Evolutionary conservation across 2,113 vertebrate genomes (phyloP).

Genomic region (Hemiscyllium ocellatum): DNA sequence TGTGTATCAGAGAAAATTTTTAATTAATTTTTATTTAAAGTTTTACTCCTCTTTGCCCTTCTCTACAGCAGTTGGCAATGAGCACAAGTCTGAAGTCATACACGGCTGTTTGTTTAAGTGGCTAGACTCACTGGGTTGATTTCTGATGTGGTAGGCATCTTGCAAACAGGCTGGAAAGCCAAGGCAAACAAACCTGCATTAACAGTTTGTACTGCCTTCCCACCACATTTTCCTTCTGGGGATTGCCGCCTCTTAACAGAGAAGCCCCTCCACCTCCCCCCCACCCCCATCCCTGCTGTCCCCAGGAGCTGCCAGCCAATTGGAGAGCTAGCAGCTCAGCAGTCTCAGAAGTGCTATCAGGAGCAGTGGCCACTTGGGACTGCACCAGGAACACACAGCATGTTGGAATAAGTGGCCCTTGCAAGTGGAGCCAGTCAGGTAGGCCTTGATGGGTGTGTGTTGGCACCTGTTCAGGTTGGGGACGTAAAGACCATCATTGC

Average conservation of each 20-base stretch:
- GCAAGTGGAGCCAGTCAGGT: background rate
- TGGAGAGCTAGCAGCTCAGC: no score
- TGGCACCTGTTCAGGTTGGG: background rate
- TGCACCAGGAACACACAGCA: background rate
- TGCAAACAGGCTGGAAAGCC: background rate
- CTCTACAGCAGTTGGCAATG: background rate
- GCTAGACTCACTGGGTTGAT: background rate
- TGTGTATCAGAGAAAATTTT: background rate
- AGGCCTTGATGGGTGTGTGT: background rate
- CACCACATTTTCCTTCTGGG: no score
- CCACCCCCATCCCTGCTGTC: no score
- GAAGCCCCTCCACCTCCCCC: no score
- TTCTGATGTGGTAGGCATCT: background rate
- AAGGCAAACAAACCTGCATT: background rate
- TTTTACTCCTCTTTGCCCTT: background rate
- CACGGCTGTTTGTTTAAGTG: background rate
- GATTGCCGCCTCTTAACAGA: no score
- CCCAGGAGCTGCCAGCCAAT: no score
- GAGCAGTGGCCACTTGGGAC: background rate
- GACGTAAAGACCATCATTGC: background rate
- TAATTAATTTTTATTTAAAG: background rate
- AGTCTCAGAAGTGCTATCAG: no score
- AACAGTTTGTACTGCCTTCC: background rate
- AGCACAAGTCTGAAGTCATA: background rate
- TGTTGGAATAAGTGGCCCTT: background rate